Evolutionary conservation across 2,113 vertebrate species (phyloP).

Genomic region (Willisornis vidua): DNA sequence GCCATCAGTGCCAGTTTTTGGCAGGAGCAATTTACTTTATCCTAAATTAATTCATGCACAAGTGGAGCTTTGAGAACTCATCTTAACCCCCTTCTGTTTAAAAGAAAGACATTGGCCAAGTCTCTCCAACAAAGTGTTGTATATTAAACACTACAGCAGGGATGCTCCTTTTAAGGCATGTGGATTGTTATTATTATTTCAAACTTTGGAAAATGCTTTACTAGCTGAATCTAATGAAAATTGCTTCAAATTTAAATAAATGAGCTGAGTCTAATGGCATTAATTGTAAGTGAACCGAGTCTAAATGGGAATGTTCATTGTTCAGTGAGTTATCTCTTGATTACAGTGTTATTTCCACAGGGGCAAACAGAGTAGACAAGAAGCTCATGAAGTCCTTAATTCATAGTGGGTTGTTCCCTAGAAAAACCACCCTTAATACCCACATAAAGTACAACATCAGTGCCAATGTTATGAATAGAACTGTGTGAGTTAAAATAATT

Average conservation of each 20-base stretch:
- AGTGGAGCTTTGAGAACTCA: not conserved
- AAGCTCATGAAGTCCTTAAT: not conserved
- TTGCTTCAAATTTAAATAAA: not conserved
- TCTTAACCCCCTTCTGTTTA: not conserved
- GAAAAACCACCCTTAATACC: not conserved
- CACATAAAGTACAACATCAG: not conserved
- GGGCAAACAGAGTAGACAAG: not conserved
- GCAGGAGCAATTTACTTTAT: not conserved
- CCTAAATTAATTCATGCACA: not conserved
- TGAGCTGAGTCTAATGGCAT: not conserved
- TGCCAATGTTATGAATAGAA: not conserved
- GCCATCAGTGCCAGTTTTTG: not conserved
- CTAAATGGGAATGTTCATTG: not conserved
- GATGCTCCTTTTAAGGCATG: not conserved
- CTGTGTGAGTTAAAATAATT: not conserved
- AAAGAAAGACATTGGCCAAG: not conserved
- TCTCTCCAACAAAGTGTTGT: not conserved
- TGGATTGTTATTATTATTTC: conserved; percentile 7
- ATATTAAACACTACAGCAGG: not conserved
- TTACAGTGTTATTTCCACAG: not conserved
- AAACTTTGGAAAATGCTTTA: not conserved
- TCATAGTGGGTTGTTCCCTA: not conserved
- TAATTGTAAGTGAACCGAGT: not conserved
- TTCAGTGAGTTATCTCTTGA: conserved; percentile 1
- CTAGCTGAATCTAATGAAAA: not conserved